Base-by-base conservation (phyloP, 2,888 invertebrate genomes). In the Meta bourneti region DNA sequence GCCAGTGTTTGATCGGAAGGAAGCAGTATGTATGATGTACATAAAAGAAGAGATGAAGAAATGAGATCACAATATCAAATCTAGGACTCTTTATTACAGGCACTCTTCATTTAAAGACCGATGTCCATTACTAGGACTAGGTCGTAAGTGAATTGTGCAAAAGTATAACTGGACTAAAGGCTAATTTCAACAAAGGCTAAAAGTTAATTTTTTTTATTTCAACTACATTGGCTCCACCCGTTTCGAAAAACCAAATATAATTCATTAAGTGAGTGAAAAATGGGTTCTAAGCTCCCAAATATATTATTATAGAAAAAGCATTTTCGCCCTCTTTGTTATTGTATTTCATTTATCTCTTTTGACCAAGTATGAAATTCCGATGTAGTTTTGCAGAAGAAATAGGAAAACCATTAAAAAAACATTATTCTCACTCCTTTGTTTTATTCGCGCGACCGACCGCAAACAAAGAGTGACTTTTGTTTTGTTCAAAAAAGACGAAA, bases 321-420 rank as follows among this genome's bases (percentile, higher is more conserved):
- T 9, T 5, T 61, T 9, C 8, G 0, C 11, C 61, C 61, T 61
- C 34, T 61, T 61, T 61, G 61, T 61, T 61, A 61, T 61, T 61
- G 61, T 9, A 61, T 61, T 61, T 61, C 61, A 61, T 61, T 61
- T 61, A 61, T 61, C 61, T 61, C 61, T 61, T 6, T 61, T 61
- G 61, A 61, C 61, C 61, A 61, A 61, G 61, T 61, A 61, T 61
- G 61, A 61, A 61, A 61, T 61, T 61, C 61, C 61, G 61, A 61
- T 61, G 61, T 61, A 61, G 61, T 61, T 61, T 61, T 61, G 7
- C 61, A 61, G 61, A 61, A 34, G 34, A 34, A 34, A 61, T 61
- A 61, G 61, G 61, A 61, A 61, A 61, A 61, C 61, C 61, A 61
- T 61, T 61, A 61, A 61, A 61, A 61, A 16, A 61, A 6, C 61